Conservation (phyloP, 2,888 invertebrate species). For the Dinocampus coccinellae region DNA sequence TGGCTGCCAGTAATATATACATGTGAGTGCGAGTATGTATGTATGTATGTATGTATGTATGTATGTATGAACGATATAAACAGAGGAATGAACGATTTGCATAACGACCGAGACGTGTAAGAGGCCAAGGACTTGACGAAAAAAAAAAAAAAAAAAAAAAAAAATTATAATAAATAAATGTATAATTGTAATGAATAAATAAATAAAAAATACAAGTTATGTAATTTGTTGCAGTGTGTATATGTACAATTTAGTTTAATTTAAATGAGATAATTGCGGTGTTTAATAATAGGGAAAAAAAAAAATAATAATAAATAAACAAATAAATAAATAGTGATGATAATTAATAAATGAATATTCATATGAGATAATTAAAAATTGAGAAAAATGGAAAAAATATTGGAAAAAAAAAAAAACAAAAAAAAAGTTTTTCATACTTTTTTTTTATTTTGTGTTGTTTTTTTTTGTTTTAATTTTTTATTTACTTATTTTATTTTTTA, state of each 20-base stretch:
- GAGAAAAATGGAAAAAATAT: no score
- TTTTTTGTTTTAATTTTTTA: not conserved
- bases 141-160: not conserved
- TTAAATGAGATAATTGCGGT: no score
- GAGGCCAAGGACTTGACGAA: constrained; percentile 23
- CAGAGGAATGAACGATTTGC: constrained; percentile 29
- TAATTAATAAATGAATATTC: no score
- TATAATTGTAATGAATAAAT: not conserved
- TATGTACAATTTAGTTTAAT: no score
- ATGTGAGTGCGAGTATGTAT: not conserved
- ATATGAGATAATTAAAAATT: no score
- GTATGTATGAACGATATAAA: not conserved
- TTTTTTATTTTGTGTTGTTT: not conserved
- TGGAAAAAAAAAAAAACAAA: no score
- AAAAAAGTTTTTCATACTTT: no score
- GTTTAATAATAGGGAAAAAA: no score
- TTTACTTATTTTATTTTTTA: not conserved
- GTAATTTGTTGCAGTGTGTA: no score
- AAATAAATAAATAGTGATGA: no score
- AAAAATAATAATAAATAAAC: no score
- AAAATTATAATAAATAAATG: not conserved
- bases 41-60: not conserved
- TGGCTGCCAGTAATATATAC: not conserved
- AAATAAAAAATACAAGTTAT: not conserved
- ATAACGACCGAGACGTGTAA: constrained; percentile 22